Conservation (phyloP, 2,113 vertebrate genomes). For the Pachyramphus minor region DNA sequence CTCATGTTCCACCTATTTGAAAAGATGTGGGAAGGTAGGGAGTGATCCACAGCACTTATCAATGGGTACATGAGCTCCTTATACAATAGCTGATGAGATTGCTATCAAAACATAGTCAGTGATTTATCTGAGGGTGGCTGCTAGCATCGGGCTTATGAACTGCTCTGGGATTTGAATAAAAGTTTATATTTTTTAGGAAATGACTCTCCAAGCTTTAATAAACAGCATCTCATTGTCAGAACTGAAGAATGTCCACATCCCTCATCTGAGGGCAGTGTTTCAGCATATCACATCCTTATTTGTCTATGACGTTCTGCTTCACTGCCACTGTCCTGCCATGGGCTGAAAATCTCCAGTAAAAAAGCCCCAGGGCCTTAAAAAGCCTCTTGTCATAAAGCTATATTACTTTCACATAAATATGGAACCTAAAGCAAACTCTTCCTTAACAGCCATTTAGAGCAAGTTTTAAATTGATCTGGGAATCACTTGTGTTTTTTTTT, state of each 20-base stretch:
- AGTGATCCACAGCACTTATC: not conserved
- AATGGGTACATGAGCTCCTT: not conserved
- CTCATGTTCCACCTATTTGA: not conserved
- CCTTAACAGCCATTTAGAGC: not conserved
- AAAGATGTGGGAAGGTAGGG: constrained; percentile 7
- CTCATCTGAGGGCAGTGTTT: not conserved
- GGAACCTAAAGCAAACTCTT: not conserved
- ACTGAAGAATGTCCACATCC: not conserved
- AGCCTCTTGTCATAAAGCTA: not conserved
- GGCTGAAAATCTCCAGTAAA: not conserved
- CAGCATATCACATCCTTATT: not conserved
- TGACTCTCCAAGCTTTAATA: not conserved
- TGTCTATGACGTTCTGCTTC: not conserved
- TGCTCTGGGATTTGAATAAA: not conserved
- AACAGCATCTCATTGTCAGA: not conserved
- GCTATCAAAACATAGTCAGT: not conserved
- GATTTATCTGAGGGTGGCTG: not conserved
- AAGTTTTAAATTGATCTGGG: not conserved
- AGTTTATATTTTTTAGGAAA: not conserved
- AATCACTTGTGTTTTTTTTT: not conserved
- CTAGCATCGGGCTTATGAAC: not conserved
- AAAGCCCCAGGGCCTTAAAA: not conserved
- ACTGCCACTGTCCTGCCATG: rapidly evolving
- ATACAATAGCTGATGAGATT: not conserved
- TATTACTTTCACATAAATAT: not conserved